phyloP scores from a whole-genome alignment of 2,113 vertebrate genomes.

The Ochotona curzoniae region DNA sequence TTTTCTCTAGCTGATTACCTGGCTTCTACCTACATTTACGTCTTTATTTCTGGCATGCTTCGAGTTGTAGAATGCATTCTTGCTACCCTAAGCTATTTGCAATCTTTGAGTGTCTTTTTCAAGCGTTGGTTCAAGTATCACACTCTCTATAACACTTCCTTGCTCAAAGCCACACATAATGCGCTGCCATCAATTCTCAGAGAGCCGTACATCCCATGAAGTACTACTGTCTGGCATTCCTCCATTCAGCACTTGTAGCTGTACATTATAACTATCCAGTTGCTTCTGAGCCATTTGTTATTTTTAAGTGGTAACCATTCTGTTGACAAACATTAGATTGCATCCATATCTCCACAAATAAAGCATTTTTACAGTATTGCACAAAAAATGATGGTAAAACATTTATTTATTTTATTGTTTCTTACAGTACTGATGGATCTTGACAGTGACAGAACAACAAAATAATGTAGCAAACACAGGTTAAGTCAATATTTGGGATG shows the following conservation, averaged over 20 bases:
- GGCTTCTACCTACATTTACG: neutral
- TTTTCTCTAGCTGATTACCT: neutral
- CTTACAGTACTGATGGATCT: neutral
- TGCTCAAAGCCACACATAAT: neutral
- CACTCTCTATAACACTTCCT: neutral
- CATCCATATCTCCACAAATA: neutral
- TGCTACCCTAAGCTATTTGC: neutral
- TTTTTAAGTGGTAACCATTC: neutral
- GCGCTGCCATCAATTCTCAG: constrained; percentile 5
- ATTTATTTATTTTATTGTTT: neutral
- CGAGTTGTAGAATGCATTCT: neutral
- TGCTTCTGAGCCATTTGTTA: neutral
- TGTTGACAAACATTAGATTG: neutral
- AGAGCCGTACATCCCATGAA: neutral
- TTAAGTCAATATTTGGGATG: too few species aligned
- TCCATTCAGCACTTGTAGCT: neutral
- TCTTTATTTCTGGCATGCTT: neutral
- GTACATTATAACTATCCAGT: neutral
- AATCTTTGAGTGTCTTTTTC: neutral
- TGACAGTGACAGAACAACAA: neutral
- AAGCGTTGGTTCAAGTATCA: constrained; percentile 13
- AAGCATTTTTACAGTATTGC: neutral
- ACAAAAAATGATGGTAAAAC: neutral
- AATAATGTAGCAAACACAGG: neutral
- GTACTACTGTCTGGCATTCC: neutral